Evolutionary conservation across 2,113 vertebrate genomes (phyloP).

Genomic region (Halcyon senegalensis): DNA sequence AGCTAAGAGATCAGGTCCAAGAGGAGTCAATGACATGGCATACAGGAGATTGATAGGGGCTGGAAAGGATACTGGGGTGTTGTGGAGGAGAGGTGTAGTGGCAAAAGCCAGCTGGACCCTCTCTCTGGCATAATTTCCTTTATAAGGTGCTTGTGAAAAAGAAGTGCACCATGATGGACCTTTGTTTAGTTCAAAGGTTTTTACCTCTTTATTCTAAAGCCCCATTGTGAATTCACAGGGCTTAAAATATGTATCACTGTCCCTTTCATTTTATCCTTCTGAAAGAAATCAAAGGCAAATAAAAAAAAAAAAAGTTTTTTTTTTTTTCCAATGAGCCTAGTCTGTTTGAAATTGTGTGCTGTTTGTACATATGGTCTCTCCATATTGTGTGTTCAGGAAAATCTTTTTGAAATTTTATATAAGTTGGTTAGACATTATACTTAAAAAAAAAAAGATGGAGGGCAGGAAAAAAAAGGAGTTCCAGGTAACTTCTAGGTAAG

Average conservation of each 20-base stretch:
- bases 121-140: conserved; percentile 78
- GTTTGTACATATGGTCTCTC: conserved; percentile 80
- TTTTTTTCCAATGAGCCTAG: conserved; percentile 79
- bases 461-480: neutral
- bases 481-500: conserved; percentile 34
- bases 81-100: conserved; percentile 77
- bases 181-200: conserved; percentile 99
- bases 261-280: conserved; percentile 96
- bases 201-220: conserved; percentile 95
- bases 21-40: conserved; percentile 71
- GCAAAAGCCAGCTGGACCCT: conserved; percentile 80
- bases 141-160: conserved; percentile 85
- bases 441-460: neutral
- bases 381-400: conserved; percentile 74
- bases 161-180: conserved; percentile 87
- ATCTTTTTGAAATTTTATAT: conserved; percentile 61
- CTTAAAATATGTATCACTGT: conserved; percentile 99
- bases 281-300: conserved; percentile 92
- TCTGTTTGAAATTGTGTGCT: conserved; percentile 87
- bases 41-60: conserved; percentile 72
- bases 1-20: conserved; percentile 76
- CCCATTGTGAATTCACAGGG: conserved; percentile 93
- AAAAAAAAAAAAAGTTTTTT: conserved; percentile 45
- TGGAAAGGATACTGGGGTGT: conserved; percentile 80
- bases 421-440: conserved; percentile 19